These are phyloP conservation scores for Malachius bipustulatus DNA, from an alignment of 2,888 invertebrate species.

Conservation along the genomic window DNA sequence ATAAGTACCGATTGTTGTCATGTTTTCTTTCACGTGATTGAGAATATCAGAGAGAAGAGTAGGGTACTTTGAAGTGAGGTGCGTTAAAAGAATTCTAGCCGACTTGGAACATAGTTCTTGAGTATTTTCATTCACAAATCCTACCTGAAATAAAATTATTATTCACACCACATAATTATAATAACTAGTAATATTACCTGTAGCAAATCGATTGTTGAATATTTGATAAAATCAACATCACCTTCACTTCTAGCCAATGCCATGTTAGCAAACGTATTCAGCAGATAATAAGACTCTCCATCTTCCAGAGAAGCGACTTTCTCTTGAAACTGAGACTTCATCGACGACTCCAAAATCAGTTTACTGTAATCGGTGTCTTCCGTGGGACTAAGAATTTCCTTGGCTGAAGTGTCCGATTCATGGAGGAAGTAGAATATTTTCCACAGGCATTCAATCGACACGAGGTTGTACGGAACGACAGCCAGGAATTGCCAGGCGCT, in stretches of 20 bases:
- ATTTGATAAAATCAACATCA: constrained; percentile 53
- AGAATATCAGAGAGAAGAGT: constrained; percentile 56
- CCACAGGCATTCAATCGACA: constrained; percentile 50
- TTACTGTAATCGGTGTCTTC: constrained; percentile 36
- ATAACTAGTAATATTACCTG: constrained; percentile 40
- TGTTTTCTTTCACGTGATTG: constrained; percentile 44
- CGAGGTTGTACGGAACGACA: constrained; percentile 54
- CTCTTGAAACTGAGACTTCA: constrained; percentile 49
- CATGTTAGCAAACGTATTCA: constrained; percentile 73
- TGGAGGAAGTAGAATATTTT: constrained; percentile 52
- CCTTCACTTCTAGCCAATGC: constrained; percentile 48
- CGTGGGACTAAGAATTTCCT: constrained; percentile 26
- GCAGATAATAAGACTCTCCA: constrained; percentile 63
- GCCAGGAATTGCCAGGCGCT: constrained; percentile 76
- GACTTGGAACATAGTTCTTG: constrained; percentile 64
- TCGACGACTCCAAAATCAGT: constrained; percentile 37
- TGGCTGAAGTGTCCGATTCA: constrained; percentile 39
- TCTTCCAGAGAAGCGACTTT: constrained; percentile 51
- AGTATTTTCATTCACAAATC: constrained; percentile 56
- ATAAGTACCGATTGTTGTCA: constrained; percentile 41
- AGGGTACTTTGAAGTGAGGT: constrained; percentile 57
- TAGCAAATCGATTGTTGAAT: constrained; percentile 56
- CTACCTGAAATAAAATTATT: constrained; percentile 43
- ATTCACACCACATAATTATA: constrained; percentile 3
- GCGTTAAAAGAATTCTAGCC: constrained; percentile 56